phyloP scores from a whole-genome alignment of 2,113 vertebrate genomes.

The Ciconia maguari region DNA sequence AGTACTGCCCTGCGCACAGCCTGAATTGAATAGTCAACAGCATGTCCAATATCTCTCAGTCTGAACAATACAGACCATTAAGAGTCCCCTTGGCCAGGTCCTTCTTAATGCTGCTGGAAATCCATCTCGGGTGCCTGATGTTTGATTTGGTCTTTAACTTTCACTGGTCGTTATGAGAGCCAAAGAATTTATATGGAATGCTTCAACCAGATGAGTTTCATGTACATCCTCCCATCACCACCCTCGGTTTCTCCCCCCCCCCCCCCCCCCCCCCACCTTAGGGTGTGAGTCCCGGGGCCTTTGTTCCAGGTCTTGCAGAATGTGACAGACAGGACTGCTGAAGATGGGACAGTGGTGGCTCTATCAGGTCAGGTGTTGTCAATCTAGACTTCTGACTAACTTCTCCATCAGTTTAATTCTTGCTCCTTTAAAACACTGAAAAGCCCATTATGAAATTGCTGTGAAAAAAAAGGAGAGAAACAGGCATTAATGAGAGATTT shows the following conservation, averaged over 20 bases:
- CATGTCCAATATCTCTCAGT: not conserved
- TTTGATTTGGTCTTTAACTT: not conserved
- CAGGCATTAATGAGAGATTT: not conserved
- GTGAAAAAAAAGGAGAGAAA: not conserved
- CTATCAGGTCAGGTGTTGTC: not conserved
- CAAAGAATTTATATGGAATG: not conserved
- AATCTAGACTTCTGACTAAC: not conserved
- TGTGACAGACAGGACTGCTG: not conserved
- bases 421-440: not conserved
- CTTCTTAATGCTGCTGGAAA: not conserved
- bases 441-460: slow-evolving; percentile 6
- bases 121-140: not conserved
- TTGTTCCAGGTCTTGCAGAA: not conserved
- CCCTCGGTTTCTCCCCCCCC: not conserved
- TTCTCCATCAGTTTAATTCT: not conserved
- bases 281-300: not conserved
- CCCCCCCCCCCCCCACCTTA: no score
- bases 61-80: not conserved
- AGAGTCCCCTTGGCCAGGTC: not conserved
- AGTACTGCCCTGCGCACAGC: not conserved
- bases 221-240: not conserved
- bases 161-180: not conserved
- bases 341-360: not conserved
- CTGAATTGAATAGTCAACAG: not conserved
- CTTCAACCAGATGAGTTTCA: not conserved